Percentiles rank a stretch among this genome's conserved stretches.
phyloP scores from a whole-genome alignment of 2,888 invertebrate genomes.

The Papilio gigon region DNA sequence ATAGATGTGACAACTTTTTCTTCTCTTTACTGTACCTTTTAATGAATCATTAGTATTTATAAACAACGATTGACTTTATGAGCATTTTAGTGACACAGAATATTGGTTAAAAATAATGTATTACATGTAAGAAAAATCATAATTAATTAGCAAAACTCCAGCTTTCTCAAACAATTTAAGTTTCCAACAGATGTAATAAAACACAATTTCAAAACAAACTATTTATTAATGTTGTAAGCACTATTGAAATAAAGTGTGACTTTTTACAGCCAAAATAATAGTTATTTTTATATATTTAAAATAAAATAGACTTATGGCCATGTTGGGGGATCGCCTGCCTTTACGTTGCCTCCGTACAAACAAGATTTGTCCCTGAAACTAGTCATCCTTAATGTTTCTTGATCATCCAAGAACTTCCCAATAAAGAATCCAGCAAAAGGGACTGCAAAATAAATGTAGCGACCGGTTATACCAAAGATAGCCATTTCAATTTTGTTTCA shows the following conservation, averaged over 20 bases:
- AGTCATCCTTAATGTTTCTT: constrained; percentile 87
- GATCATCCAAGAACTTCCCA: constrained; percentile 85
- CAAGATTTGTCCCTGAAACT: constrained; percentile 90
- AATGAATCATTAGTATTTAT: no score
- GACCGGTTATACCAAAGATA: constrained; percentile 81
- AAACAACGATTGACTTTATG: no score
- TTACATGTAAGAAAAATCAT: no score
- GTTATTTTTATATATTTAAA: background rate
- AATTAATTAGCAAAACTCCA: no score
- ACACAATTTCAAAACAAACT: constrained; percentile 4
- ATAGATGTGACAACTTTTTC: no score
- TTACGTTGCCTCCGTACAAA: constrained; percentile 86
- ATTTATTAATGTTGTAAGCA: constrained; percentile 2
- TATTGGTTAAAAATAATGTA: no score
- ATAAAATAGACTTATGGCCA: constrained; percentile 82
- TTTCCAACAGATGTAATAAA: constrained; percentile 4
- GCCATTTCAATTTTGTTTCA: constrained; percentile 72
- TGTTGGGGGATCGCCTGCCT: constrained; percentile 86
- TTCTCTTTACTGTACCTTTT: no score
- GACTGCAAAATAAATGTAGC: constrained; percentile 75
- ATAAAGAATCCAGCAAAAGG: constrained; percentile 83
- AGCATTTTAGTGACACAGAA: no score
- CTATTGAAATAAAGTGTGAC: background rate
- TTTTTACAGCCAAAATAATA: background rate
- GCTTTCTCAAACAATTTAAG: no score